Conservation (phyloP, 2,113 vertebrate species). For the Mandrillus leucophaeus region DNA sequence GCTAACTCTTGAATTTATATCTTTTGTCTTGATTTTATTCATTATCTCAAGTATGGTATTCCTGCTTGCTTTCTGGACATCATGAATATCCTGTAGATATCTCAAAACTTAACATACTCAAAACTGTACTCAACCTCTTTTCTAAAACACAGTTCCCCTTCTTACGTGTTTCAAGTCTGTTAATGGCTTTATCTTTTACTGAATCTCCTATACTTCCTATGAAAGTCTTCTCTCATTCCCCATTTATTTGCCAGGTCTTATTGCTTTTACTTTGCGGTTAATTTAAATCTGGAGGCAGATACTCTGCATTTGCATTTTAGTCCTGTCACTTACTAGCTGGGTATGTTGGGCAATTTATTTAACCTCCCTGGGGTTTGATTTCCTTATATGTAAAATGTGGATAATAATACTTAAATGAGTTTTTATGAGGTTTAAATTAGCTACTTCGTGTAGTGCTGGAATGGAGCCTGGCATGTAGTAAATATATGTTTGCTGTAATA, state of each 20-base stretch:
- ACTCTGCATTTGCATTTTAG: background rate
- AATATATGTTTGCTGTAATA: conserved; percentile 38
- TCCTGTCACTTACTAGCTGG: background rate
- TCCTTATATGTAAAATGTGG: conserved; percentile 7
- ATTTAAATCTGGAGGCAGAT: conserved; percentile 1
- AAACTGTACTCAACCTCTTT: conserved; percentile 28
- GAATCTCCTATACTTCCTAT: background rate
- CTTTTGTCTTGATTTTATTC: conserved; percentile 30
- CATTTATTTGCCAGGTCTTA: background rate
- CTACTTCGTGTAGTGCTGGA: background rate
- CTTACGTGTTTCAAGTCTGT: background rate
- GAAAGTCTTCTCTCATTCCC: background rate
- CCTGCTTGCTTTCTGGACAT: conserved; percentile 30
- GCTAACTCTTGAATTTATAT: background rate
- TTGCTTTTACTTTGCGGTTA: background rate
- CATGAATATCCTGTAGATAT: background rate
- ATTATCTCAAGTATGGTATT: background rate
- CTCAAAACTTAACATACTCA: background rate
- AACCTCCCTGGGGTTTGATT: conserved; percentile 25
- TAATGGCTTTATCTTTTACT: conserved; percentile 28
- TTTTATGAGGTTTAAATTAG: conserved; percentile 49
- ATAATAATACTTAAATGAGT: background rate
- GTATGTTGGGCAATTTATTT: background rate
- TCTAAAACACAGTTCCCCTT: conserved; percentile 17
- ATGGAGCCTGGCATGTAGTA: background rate